Evolutionary conservation across 2,113 vertebrate species (phyloP), one percentile per base, ranked within the genome.

Genomic region (Menura novaehollandiae): DNA sequence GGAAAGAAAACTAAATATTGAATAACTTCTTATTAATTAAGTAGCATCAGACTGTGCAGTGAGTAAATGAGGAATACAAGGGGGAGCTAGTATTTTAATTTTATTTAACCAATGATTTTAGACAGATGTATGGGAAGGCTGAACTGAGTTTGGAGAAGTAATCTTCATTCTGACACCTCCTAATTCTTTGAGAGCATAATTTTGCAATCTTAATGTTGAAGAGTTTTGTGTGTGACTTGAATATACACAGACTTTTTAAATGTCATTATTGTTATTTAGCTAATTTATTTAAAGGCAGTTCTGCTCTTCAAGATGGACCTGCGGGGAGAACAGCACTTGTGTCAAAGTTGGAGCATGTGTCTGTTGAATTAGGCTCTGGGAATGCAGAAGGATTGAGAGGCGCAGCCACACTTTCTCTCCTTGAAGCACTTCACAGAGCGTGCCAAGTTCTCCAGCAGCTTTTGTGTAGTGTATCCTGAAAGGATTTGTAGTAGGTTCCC

Each of bases 11-110:
- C 47, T 51, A 58, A 92, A 84, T 74, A 67, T 59, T 93, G 89
- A 94, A 67, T 87, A 94, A 55, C 73, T 94, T 67, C 35, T 78
- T 51, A 53, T 39, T 80, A 84, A 84, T 77, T 80, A 76, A 92
- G 51, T 77, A 55, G 64, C 52, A 78, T 94, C 84, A 93, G 43
- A 64, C 84, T 78, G 53, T 86, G 73, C 60, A 30, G 46, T 30
- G 23, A 78, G 67, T 81, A 71, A 80, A 80, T 64, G 63, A 77
- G 30, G 68, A 86, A 32, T 71, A 67, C 55, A 74, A 53, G 41
- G 58, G 43, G 27, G 43, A 78, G 27, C 4, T 53, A 39, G 37
- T 71, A 46, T 77, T 92, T 74, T 84, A 91, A 58, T 74, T 66
- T 79, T 90, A 77, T 86, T 85, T 91, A 87, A 84, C 56, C 68